These are phyloP conservation scores for Akabosia matsudoensis DNA, from an alignment of 1,140 invertebrate species.

Conservation along the genomic window DNA sequence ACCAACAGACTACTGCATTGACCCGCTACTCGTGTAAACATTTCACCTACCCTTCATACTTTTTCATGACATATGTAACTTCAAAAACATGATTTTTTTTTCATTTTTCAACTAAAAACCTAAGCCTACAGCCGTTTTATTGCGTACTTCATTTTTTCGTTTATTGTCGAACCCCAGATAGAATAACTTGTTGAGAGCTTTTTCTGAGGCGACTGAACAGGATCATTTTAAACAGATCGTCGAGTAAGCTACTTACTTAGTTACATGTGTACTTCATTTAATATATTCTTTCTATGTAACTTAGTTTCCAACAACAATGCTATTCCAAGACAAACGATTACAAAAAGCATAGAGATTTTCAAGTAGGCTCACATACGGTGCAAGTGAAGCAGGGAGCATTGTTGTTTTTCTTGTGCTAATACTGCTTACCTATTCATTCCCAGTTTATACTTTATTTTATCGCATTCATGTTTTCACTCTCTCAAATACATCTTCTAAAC, in stretches of 20 bases:
- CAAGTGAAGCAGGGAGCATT: too few relatives aligned
- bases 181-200: constrained; percentile 2
- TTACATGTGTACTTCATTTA: background rate
- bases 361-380: background rate
- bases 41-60: too few relatives aligned
- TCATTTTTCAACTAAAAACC: too few relatives aligned
- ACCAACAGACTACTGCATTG: too few relatives aligned
- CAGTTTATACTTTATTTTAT: too few relatives aligned
- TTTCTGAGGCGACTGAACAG: background rate
- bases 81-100: too few relatives aligned
- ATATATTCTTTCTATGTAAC: background rate
- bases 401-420: background rate
- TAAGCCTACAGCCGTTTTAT: too few relatives aligned
- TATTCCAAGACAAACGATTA: background rate
- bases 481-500: too few relatives aligned
- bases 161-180: background rate
- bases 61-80: too few relatives aligned
- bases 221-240: background rate
- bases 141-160: too few relatives aligned
- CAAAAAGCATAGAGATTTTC: background rate
- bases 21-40: too few relatives aligned
- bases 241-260: constrained; percentile 12
- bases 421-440: background rate
- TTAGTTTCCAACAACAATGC: background rate
- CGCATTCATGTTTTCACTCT: too few relatives aligned